Conservation (phyloP, 2,797 vertebrate genomes). For the Rhinoraja longicauda region DNA sequence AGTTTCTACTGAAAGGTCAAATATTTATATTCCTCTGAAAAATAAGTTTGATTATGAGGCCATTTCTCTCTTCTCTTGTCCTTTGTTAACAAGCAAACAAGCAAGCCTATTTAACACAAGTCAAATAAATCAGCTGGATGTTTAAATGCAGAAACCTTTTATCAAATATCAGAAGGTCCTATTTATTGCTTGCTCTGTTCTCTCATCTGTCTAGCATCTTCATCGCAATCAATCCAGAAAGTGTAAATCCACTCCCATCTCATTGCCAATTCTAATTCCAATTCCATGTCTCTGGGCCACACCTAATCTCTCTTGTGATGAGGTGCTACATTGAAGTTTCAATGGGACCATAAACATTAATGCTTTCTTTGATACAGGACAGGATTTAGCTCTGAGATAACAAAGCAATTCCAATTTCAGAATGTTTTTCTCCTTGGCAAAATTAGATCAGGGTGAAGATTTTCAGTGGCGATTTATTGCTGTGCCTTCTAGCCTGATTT, state of each 20-base stretch:
- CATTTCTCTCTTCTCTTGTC: not conserved
- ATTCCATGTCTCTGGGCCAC: not conserved
- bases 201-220: not conserved
- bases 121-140: not conserved
- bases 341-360: not conserved
- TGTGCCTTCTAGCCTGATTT: slow-evolving; percentile 6
- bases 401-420: not conserved
- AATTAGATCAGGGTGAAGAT: not conserved
- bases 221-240: not conserved
- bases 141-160: not conserved
- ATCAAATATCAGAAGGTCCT: not conserved
- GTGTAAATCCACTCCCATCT: not conserved
- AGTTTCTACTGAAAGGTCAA: not conserved
- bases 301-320: not conserved
- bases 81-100: not conserved
- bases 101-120: not conserved
- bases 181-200: not conserved
- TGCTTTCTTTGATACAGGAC: not conserved
- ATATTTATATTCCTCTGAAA: not conserved
- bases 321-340: not conserved
- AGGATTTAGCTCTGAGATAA: not conserved
- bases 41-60: not conserved
- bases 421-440: not conserved
- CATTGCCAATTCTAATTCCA: not conserved
- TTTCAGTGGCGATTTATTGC: not conserved